phyloP scores from a whole-genome alignment of 2,888 invertebrate species.

The Chironomus tentans region DNA sequence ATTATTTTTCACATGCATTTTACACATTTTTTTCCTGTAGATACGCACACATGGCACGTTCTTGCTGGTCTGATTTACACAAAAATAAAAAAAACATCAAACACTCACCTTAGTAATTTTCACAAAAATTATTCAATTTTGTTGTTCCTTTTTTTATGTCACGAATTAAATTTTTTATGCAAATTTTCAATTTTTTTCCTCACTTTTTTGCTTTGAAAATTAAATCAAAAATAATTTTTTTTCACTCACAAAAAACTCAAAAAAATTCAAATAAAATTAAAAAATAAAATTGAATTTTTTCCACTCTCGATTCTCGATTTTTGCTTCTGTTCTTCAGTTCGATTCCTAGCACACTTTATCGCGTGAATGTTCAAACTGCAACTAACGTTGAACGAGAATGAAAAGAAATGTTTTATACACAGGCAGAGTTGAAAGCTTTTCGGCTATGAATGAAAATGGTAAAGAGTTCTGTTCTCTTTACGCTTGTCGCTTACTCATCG shows the following conservation, averaged over 20 bases:
- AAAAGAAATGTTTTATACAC: not conserved
- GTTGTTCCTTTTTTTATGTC: not conserved
- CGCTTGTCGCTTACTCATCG: not conserved
- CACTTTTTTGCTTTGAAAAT: not conserved
- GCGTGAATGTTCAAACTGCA: conserved; percentile 11
- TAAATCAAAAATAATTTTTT: not conserved
- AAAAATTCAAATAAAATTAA: not conserved
- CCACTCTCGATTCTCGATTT: too few relatives aligned
- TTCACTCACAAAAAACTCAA: not conserved
- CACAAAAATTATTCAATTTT: not conserved
- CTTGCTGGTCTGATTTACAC: too few relatives aligned
- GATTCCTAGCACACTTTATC: conserved; percentile 13
- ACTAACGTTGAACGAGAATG: conserved; percentile 8
- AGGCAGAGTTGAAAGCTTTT: not conserved
- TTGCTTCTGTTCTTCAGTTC: not conserved
- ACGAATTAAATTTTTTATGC: too few relatives aligned
- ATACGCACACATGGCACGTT: too few relatives aligned
- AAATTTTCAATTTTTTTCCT: too few relatives aligned
- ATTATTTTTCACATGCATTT: too few relatives aligned
- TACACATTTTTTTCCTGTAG: too few relatives aligned
- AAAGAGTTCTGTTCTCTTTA: not conserved
- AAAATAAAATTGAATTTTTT: not conserved
- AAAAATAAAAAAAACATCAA: not conserved
- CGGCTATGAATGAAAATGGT: not conserved
- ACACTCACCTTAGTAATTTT: not conserved